phyloP scores from a whole-genome alignment of 2,113 vertebrate genomes.

The Sclerurus mexicanus region DNA sequence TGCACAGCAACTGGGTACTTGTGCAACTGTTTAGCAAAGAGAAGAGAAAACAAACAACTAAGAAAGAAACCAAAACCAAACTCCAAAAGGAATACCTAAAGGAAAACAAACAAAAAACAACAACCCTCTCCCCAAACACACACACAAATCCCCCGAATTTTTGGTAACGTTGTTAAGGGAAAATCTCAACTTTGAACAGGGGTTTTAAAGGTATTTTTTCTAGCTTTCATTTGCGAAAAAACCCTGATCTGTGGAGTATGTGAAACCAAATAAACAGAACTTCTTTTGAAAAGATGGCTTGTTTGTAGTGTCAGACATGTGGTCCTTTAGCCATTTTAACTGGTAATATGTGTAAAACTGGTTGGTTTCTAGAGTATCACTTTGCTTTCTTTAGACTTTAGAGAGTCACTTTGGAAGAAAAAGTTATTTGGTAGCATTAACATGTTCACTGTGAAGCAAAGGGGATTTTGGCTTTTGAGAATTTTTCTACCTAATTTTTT shows the following conservation, averaged over 20 bases:
- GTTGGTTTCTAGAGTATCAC: neutral
- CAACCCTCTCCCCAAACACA: neutral
- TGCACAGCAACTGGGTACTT: rapidly evolving
- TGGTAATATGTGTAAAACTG: neutral
- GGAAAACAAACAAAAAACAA: neutral
- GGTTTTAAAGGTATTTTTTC: neutral
- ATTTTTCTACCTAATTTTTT: neutral
- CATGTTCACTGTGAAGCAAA: neutral
- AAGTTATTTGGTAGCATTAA: neutral
- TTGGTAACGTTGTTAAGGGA: neutral
- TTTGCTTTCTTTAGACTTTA: neutral
- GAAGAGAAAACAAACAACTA: neutral
- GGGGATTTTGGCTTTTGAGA: neutral
- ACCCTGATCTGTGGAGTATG: neutral
- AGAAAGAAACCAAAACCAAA: neutral
- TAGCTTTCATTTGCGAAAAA: neutral
- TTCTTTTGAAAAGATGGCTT: neutral
- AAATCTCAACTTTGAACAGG: neutral
- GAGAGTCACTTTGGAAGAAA: too few species aligned
- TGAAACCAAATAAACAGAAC: neutral
- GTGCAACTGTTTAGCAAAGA: neutral
- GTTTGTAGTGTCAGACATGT: rapidly evolving
- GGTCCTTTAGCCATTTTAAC: neutral
- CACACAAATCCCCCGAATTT: neutral
- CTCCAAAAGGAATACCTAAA: neutral